A percentile compares a stretch with the other conserved stretches of the same genome.
These are phyloP conservation scores for Suncus etruscus DNA, from an alignment of 2,113 vertebrate species.

Conservation along the genomic window DNA sequence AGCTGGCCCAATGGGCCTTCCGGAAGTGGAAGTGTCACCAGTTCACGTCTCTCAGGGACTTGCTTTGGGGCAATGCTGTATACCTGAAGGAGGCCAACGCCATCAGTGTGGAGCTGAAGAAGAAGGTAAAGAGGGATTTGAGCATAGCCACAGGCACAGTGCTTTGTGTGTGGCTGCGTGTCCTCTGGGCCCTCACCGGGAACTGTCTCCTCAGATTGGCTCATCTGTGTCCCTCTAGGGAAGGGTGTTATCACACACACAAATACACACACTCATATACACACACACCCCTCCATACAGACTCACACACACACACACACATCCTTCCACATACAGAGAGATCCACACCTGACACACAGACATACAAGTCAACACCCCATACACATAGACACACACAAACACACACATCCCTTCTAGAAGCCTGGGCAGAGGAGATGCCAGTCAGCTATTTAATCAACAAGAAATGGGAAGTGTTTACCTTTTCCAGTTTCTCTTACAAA, in stretches of 20 bases:
- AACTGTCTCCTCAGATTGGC: neutral
- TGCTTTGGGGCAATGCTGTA: conserved; percentile 98
- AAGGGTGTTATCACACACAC: neutral
- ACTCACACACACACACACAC: too few relatives aligned
- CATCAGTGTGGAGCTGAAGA: conserved; percentile 98
- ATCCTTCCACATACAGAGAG: too few relatives aligned
- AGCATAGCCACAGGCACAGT: neutral
- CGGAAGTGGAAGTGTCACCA: conserved; percentile 98
- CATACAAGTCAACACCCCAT: too few relatives aligned
- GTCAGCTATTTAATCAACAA: too few relatives aligned
- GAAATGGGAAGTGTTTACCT: too few relatives aligned
- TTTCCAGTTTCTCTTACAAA: too few relatives aligned
- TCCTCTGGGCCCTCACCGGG: accelerated
- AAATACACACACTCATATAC: too few relatives aligned
- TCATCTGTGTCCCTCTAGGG: neutral
- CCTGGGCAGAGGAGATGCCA: too few relatives aligned
- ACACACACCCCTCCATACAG: too few relatives aligned
- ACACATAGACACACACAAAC: too few relatives aligned
- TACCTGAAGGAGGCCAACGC: conserved; percentile 99
- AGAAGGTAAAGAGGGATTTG: conserved; percentile 90
- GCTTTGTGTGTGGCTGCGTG: neutral
- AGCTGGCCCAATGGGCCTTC: conserved; percentile 98
- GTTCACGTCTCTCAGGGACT: conserved; percentile 97
- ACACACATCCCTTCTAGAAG: too few relatives aligned
- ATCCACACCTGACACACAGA: too few relatives aligned